Base-by-base conservation (phyloP, 2,888 invertebrate species). In the Phania funesta region DNA sequence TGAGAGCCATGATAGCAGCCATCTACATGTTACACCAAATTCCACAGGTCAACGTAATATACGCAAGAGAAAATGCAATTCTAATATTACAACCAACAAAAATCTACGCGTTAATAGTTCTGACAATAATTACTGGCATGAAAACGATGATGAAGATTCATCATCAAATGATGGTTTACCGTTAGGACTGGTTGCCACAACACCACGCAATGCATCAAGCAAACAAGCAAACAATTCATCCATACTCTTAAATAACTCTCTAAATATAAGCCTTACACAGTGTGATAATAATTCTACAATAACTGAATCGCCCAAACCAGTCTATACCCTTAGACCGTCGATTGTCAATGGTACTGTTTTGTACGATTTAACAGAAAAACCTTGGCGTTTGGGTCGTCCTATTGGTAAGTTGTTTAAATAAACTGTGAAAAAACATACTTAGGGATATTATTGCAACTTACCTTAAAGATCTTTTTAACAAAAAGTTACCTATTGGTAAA, bases 341-440 rank as follows among this genome's bases (percentile, higher is more conserved):
- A 85, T 91, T 8, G 91, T 91, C n/a, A 90, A 91, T 86, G 97
- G 97, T 0, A 95, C 96, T 87, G 92, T 97, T 68, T 92, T 98
- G 79, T 94, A 94, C 64, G 98, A 98, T 92, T 92, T 96, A 52
- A 93, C 93, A 29, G 94, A 95, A 86, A 96, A 95, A 87, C 93
- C 95, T 89, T 99, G 98, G 98, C 94, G 94, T 85, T 92, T 98
- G 76, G 98, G 98, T 0, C 94, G 95, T 87, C 94, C 96, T 4
- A 95, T 98, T 86, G 98, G 98, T 93, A 83, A 84, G 84, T 75
- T 54, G 1, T 7, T 7, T n/a, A n/a, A n/a, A 26, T n/a, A n/a
- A 38, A n/a, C 2, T 52, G 5, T 32, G 18, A 7, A 29, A 6
- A 32, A 2, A 32, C 32, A 9, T 26, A 26, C 6, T 26, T 6